phyloP scores from a whole-genome alignment of 1,140 invertebrate species.

The Arctopsyche grandis region DNA sequence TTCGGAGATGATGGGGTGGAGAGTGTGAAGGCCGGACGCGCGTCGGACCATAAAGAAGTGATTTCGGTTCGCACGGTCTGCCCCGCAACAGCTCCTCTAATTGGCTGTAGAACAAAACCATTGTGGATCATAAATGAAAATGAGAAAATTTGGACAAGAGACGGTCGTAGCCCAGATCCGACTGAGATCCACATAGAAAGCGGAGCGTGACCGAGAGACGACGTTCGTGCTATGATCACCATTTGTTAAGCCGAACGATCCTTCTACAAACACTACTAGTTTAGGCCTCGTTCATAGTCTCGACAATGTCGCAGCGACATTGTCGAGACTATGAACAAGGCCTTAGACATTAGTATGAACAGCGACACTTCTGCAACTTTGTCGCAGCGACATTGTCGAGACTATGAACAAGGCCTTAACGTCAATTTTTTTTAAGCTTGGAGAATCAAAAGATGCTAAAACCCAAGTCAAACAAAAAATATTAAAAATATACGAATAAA shows the following conservation, averaged over 20 bases:
- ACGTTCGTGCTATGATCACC: background rate
- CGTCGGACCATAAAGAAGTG: slow-evolving; percentile 21
- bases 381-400: no score
- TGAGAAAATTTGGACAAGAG: slow-evolving; percentile 33
- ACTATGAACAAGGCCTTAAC: no score
- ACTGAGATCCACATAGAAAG: slow-evolving; percentile 30
- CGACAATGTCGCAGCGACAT: no score
- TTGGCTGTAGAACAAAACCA: background rate
- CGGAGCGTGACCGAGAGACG: slow-evolving; percentile 37
- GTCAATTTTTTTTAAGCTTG: no score
- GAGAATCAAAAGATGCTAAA: no score
- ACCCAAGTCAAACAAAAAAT: no score
- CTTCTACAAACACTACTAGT: background rate
- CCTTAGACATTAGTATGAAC: no score
- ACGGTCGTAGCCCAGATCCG: slow-evolving; percentile 4
- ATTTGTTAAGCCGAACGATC: background rate
- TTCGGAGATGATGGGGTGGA: background rate
- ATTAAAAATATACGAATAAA: no score
- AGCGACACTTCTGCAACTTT: no score
- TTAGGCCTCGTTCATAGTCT: no score
- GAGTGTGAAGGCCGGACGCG: slow-evolving; percentile 11
- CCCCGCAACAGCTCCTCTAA: background rate
- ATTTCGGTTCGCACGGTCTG: slow-evolving; percentile 30
- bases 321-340: no score
- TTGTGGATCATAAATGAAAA: slow-evolving; percentile 36